These are phyloP conservation scores for Archivesica marissinica DNA, from an alignment of 1,140 invertebrate species.

Conservation along the genomic window DNA sequence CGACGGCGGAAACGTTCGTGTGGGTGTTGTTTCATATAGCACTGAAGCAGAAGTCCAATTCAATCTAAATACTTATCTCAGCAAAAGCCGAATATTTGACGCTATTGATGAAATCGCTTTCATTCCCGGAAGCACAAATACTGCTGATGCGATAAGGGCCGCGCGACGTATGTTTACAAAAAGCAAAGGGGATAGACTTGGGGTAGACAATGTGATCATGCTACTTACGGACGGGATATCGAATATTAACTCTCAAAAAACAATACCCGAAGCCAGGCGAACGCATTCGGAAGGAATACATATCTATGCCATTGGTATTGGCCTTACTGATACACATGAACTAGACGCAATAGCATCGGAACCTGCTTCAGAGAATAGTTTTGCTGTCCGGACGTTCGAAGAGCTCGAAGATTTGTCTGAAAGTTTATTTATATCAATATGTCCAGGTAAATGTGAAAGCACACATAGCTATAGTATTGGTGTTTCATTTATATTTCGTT, in stretches of 20 bases:
- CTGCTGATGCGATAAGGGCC: slow-evolving; percentile 60
- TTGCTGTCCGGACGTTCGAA: slow-evolving; percentile 76
- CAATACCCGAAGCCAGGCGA: slow-evolving; percentile 67
- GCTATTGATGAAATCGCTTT: slow-evolving; percentile 71
- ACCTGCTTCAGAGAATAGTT: slow-evolving; percentile 70
- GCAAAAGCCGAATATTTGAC: slow-evolving; percentile 49
- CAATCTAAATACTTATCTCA: slow-evolving; percentile 58
- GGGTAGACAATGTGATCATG: slow-evolving; percentile 68
- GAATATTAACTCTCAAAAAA: slow-evolving; percentile 70
- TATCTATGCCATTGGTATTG: slow-evolving; percentile 76
- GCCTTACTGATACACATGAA: slow-evolving; percentile 72
- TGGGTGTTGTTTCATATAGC: slow-evolving; percentile 74
- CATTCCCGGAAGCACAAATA: slow-evolving; percentile 69
- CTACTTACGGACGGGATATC: slow-evolving; percentile 74
- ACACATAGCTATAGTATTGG: too few species aligned
- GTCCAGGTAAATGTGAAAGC: slow-evolving; percentile 63
- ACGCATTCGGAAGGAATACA: slow-evolving; percentile 64
- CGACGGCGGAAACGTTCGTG: slow-evolving; percentile 72
- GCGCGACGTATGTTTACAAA: slow-evolving; percentile 59
- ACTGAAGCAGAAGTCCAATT: slow-evolving; percentile 66
- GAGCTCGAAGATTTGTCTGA: slow-evolving; percentile 71
- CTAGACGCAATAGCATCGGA: slow-evolving; percentile 71
- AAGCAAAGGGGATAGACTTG: slow-evolving; percentile 67
- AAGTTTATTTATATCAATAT: slow-evolving; percentile 68
- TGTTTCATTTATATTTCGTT: too few species aligned